Evolutionary conservation across 2,888 invertebrate genomes (phyloP).

Genomic region (Carpatolechia fugitivella): DNA sequence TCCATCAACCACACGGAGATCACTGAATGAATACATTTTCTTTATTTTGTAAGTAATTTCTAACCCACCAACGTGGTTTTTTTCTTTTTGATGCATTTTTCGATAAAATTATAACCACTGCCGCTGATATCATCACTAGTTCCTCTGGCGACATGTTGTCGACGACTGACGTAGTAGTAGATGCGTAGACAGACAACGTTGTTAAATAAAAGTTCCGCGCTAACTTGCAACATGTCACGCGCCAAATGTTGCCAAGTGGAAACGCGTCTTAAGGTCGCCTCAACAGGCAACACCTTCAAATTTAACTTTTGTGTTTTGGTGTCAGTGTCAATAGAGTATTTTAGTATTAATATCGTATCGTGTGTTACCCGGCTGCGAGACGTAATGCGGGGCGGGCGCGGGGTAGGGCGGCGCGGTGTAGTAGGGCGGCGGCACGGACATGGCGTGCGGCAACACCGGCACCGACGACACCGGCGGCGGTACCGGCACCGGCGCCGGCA

Average conservation of each 20-base stretch:
- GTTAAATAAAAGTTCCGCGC: conserved; percentile 15
- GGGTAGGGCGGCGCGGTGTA: conserved; percentile 46
- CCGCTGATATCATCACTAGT: not conserved
- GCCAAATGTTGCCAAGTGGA: not conserved
- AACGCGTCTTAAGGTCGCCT: no score
- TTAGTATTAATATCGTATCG: no score
- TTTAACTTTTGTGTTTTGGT: no score
- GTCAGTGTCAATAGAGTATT: no score
- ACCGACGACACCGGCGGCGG: conserved; percentile 27
- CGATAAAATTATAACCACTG: not conserved
- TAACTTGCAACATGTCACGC: not conserved
- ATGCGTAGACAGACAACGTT: not conserved
- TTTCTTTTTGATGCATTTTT: conserved; percentile 4
- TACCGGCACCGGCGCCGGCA: conserved; percentile 6
- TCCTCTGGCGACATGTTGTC: not conserved
- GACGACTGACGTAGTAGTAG: not conserved
- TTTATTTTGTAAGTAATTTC: conserved; percentile 18
- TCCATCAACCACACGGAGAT: conserved; percentile 18
- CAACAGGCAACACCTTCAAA: no score
- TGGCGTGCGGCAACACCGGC: conserved; percentile 53
- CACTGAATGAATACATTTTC: conserved; percentile 18
- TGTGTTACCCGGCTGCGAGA: not conserved
- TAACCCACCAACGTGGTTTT: conserved; percentile 15
- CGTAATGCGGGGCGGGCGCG: not conserved
- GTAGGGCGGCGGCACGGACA: conserved; percentile 76